phyloP scores from a whole-genome alignment of 2,888 invertebrate species.

The Perizoma affinitatum region DNA sequence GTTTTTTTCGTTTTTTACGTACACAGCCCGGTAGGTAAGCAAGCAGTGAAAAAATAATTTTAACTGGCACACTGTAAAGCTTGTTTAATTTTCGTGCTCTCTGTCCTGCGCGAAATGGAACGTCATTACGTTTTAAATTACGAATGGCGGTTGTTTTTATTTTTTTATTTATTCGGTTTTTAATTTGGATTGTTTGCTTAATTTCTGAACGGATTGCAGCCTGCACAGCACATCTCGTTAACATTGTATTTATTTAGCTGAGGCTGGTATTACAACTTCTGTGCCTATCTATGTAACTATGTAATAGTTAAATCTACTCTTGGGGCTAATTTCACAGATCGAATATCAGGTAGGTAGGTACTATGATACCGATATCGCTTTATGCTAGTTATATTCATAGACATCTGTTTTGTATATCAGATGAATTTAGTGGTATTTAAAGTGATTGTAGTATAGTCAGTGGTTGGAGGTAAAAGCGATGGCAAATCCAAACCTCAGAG shows the following conservation, averaged over 20 bases:
- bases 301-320: no score
- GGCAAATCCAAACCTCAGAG: no score
- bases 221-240: conserved; percentile 29
- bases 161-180: conserved; percentile 69
- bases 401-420: no score
- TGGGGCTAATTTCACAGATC: no score
- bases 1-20: conserved; percentile 56
- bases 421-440: no score
- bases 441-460: no score
- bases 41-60: conserved; percentile 81
- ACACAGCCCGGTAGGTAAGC: conserved; percentile 61
- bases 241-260: conserved; percentile 25
- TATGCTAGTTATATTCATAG: no score
- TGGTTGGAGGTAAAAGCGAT: no score
- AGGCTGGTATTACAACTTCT: background rate
- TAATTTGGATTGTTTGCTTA: conserved; percentile 73
- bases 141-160: conserved; percentile 71
- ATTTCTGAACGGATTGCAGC: conserved; percentile 51
- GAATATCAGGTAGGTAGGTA: no score
- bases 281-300: no score
- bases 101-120: conserved; percentile 79
- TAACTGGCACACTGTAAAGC: conserved; percentile 80
- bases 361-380: no score
- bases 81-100: conserved; percentile 83
- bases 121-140: conserved; percentile 83